Evolutionary conservation across 2,888 invertebrate species (phyloP).

Genomic region (Caenorhabditis macrosperma): DNA sequence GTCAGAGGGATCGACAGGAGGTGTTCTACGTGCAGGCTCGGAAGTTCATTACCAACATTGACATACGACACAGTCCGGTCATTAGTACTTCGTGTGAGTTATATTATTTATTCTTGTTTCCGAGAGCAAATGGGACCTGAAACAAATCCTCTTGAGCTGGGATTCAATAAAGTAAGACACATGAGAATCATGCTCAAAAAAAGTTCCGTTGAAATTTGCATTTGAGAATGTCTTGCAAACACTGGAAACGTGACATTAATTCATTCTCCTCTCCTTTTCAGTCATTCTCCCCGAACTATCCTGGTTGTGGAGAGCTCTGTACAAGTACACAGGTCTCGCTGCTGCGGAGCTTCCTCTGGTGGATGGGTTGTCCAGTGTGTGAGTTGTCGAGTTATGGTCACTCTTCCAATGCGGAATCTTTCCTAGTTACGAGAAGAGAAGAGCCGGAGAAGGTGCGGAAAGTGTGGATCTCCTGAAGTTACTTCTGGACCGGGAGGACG

Average conservation of each 20-base stretch:
- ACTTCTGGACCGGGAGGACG: slow-evolving; percentile 57
- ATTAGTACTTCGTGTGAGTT: slow-evolving; percentile 23
- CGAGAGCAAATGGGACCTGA: too few species aligned
- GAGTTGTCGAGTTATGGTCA: too few species aligned
- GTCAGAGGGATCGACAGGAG: slow-evolving; percentile 65
- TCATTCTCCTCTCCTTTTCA: too few species aligned
- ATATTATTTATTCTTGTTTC: too few species aligned
- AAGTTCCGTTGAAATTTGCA: too few species aligned
- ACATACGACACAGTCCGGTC: slow-evolving; percentile 24
- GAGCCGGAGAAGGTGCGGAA: slow-evolving; percentile 54
- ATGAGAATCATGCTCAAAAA: too few species aligned
- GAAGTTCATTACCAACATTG: slow-evolving; percentile 19
- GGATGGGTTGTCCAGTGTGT: slow-evolving; percentile 53
- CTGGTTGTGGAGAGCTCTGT: slow-evolving; percentile 55
- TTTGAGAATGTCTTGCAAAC: too few species aligned
- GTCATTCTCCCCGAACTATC: slow-evolving; percentile 63
- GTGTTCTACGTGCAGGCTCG: slow-evolving; percentile 57
- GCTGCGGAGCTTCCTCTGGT: slow-evolving; percentile 53
- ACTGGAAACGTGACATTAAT: too few species aligned
- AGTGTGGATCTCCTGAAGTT: slow-evolving; percentile 68
- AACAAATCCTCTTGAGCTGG: too few species aligned
- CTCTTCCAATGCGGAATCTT: too few species aligned
- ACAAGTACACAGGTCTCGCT: slow-evolving; percentile 45
- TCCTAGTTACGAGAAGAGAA: slow-evolving; percentile 59
- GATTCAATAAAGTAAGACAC: too few species aligned